A percentile compares a stretch with the other conserved stretches of the same genome.
Evolutionary conservation across 2,797 vertebrate species (phyloP).

Genomic region (Dipus sagitta): DNA sequence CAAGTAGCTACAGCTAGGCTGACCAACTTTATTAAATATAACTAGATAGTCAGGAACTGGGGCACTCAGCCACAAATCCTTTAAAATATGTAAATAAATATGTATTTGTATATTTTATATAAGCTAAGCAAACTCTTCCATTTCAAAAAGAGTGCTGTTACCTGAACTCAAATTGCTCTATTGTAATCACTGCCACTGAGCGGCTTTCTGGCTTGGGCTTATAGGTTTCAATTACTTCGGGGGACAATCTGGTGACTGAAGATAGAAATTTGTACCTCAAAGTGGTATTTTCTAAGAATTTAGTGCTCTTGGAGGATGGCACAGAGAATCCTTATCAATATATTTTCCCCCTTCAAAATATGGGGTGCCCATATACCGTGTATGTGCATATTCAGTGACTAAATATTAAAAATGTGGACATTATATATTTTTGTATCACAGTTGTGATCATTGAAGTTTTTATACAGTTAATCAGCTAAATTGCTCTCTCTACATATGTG

Average conservation of each 20-base stretch:
- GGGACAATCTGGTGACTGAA: slow-evolving; percentile 66
- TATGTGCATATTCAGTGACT: background rate
- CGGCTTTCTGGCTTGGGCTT: slow-evolving; percentile 61
- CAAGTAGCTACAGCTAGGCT: background rate
- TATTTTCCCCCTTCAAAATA: slow-evolving; percentile 15
- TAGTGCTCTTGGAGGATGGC: background rate
- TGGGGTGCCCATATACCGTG: background rate
- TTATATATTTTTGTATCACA: background rate
- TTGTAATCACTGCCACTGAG: slow-evolving; percentile 28
- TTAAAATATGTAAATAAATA: slow-evolving; percentile 56
- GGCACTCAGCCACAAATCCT: slow-evolving; percentile 55
- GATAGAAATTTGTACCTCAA: slow-evolving; percentile 66
- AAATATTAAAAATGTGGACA: slow-evolving; percentile 24
- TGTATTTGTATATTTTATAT: slow-evolving; percentile 59
- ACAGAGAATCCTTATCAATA: slow-evolving; percentile 16
- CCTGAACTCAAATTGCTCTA: slow-evolving; percentile 54
- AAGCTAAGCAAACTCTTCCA: slow-evolving; percentile 2
- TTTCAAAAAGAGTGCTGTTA: slow-evolving; percentile 36
- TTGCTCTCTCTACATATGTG: background rate
- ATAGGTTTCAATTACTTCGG: slow-evolving; percentile 61
- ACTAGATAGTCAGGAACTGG: slow-evolving; percentile 40
- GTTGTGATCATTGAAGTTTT: background rate
- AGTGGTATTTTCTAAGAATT: slow-evolving; percentile 58
- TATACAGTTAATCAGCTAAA: background rate
- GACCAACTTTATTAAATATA: slow-evolving; percentile 32